These are phyloP conservation scores for Sebastes itinus DNA, from an alignment of 2,797 vertebrate genomes.

Conservation along the genomic window DNA sequence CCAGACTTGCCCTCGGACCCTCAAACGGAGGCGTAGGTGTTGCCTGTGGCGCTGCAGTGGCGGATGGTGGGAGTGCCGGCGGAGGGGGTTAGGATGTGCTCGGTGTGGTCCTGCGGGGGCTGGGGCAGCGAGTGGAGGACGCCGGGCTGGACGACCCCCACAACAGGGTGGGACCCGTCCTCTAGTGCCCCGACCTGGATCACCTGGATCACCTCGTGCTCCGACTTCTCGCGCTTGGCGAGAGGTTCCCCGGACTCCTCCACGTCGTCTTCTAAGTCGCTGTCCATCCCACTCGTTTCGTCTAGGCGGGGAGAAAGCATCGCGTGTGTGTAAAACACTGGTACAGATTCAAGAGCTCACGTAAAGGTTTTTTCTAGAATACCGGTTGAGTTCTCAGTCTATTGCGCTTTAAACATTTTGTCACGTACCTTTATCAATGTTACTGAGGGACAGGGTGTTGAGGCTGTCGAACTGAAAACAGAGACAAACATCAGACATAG, in stretches of 20 bases:
- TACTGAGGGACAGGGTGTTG: constrained; percentile 87
- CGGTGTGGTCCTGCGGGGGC: constrained; percentile 80
- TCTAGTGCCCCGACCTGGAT: constrained; percentile 89
- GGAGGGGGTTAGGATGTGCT: constrained; percentile 88
- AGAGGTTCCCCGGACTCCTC: constrained; percentile 86
- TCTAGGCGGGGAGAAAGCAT: constrained; percentile 73
- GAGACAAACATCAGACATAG: constrained; percentile 7
- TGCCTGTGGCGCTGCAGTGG: constrained; percentile 95
- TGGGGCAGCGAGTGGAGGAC: constrained; percentile 91
- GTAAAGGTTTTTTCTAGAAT: background rate
- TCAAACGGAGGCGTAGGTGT: constrained; percentile 95
- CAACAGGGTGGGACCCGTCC: constrained; percentile 83
- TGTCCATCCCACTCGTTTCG: constrained; percentile 86
- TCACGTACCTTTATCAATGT: constrained; percentile 93
- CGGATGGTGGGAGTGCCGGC: constrained; percentile 92
- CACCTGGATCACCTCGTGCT: constrained; percentile 89
- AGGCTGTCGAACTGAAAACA: constrained; percentile 92
- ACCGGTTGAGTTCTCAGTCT: background rate
- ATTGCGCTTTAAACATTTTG: background rate
- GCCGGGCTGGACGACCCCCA: constrained; percentile 88
- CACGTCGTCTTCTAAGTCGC: constrained; percentile 82
- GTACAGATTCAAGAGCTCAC: background rate
- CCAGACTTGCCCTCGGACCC: constrained; percentile 22
- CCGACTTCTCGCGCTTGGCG: constrained; percentile 91
- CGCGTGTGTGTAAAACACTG: background rate